Conservation (phyloP, 2,888 invertebrate species). For the Noctuana brunneofusca region DNA sequence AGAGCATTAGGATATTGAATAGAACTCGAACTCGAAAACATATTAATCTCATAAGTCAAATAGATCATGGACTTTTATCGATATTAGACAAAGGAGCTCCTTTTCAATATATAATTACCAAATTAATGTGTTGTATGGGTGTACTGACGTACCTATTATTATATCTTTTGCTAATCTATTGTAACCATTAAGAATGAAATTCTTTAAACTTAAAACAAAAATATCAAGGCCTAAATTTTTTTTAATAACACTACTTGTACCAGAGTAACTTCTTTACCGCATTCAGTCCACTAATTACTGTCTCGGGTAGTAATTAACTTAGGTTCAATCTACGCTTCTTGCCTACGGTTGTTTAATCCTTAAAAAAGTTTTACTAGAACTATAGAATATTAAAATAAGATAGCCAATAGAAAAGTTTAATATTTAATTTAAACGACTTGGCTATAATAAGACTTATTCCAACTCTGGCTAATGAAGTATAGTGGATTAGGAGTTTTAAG, state of each 20-base stretch:
- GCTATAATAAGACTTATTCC: background rate
- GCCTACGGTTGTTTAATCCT: background rate
- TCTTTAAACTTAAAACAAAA: too few relatives aligned
- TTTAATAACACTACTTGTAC: background rate
- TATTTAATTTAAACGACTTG: background rate
- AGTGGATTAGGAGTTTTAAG: background rate
- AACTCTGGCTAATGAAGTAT: background rate
- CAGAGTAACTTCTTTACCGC: background rate
- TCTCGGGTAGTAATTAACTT: slow-evolving; percentile 1
- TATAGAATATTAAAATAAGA: background rate
- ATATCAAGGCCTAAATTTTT: too few relatives aligned
- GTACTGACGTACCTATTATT: too few relatives aligned
- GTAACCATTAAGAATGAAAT: too few relatives aligned
- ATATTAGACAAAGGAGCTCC: too few relatives aligned
- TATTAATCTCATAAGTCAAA: too few relatives aligned
- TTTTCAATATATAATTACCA: too few relatives aligned
- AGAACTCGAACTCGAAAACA: too few relatives aligned
- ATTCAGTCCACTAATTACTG: background rate
- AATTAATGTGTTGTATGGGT: too few relatives aligned
- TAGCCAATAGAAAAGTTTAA: background rate
- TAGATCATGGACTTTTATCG: too few relatives aligned
- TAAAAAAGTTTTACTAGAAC: background rate
- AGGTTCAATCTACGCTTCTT: background rate
- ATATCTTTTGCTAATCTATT: too few relatives aligned
- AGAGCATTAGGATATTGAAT: too few relatives aligned